Conservation (phyloP, 2,113 vertebrate genomes). For the Zapornia atra region DNA sequence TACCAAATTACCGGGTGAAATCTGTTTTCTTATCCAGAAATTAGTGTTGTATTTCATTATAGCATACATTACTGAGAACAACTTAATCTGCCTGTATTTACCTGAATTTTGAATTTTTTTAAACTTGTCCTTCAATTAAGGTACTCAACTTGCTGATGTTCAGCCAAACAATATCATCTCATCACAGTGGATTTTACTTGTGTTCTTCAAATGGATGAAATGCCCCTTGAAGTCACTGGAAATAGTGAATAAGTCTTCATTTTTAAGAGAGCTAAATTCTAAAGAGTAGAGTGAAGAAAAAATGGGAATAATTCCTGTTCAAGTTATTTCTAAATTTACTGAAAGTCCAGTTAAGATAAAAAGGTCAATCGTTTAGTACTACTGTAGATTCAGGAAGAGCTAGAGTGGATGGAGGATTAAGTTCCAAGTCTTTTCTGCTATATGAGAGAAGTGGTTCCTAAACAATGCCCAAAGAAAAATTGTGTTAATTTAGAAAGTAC, state of each 20-base stretch:
- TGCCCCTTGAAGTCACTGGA: background rate
- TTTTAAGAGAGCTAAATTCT: background rate
- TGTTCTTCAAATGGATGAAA: background rate
- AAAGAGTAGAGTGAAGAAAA: background rate
- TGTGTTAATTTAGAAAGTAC: background rate
- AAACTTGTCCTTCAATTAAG: background rate
- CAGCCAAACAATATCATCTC: background rate
- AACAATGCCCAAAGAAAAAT: background rate
- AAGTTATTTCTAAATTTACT: background rate
- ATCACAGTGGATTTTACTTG: background rate
- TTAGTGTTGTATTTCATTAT: background rate
- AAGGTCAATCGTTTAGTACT: background rate
- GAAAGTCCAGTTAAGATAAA: background rate
- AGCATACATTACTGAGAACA: background rate
- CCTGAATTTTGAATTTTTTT: background rate
- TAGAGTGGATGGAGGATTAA: background rate
- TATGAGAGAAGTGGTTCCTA: background rate
- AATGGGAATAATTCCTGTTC: background rate
- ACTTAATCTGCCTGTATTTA: background rate
- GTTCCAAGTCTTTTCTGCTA: background rate
- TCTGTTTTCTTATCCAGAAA: background rate
- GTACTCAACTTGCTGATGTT: background rate
- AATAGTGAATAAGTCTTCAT: background rate
- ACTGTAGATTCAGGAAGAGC: background rate
- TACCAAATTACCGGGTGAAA: background rate